Evolutionary conservation across 2,113 vertebrate species (phyloP).

Genomic region (Proteles cristata): DNA sequence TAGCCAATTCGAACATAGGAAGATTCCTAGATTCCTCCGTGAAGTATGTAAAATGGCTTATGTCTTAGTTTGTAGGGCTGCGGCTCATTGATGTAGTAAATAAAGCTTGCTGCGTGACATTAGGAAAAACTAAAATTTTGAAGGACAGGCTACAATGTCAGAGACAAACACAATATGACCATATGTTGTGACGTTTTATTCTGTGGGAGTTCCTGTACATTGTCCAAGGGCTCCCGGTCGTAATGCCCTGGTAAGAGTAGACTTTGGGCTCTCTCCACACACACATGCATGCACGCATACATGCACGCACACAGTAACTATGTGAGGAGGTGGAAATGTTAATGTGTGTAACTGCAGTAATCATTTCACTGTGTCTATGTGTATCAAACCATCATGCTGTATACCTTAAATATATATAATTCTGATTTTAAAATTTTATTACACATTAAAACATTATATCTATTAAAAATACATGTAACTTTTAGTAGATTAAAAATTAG

Average conservation of each 20-base stretch:
- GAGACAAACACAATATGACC: rapidly evolving
- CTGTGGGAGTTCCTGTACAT: not conserved
- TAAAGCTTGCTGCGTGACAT: not conserved
- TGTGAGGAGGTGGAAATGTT: not conserved
- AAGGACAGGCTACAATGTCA: not conserved
- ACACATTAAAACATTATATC: not conserved
- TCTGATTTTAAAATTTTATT: not conserved
- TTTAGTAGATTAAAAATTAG: not conserved
- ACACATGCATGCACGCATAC: not conserved
- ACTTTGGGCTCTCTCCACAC: not conserved
- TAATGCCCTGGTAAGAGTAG: not conserved
- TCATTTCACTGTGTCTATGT: not conserved
- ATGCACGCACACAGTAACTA: not conserved
- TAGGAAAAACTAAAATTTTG: not conserved
- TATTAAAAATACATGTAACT: not conserved
- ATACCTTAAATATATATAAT: not conserved
- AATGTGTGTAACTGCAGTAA: not conserved
- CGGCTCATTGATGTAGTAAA: not conserved
- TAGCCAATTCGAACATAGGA: rapidly evolving
- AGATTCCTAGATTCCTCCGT: too few species aligned
- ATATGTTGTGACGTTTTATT: not conserved
- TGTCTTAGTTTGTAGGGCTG: not conserved
- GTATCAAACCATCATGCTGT: not conserved
- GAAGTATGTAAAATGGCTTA: not conserved
- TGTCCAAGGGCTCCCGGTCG: too few species aligned